phyloP scores from a whole-genome alignment of 2,888 invertebrate genomes.

The Phalangium opilio region DNA sequence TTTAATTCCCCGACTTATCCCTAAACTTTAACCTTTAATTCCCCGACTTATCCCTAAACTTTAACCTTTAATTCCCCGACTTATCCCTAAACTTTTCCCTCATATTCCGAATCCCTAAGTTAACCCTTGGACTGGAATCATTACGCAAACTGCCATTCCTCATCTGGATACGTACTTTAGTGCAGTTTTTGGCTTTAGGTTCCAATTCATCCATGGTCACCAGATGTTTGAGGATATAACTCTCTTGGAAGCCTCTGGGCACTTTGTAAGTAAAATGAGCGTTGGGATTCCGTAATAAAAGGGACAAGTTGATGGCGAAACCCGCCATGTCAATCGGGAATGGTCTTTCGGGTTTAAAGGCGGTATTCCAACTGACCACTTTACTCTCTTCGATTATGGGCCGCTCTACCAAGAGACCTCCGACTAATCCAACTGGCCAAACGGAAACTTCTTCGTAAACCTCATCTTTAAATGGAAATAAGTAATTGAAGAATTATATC shows the following conservation, averaged over 20 bases:
- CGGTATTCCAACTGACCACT: slow-evolving; percentile 67
- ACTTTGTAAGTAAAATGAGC: slow-evolving; percentile 69
- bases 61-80: no score
- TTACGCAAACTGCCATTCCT: no score
- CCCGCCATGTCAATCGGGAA: slow-evolving; percentile 99
- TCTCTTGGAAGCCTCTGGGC: slow-evolving; percentile 76
- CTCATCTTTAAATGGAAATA: slow-evolving; percentile 36
- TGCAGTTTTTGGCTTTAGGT: slow-evolving; percentile 76
- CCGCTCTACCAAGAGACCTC: slow-evolving; percentile 80
- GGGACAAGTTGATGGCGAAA: slow-evolving; percentile 66
- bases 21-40: no score
- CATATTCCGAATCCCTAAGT: no score
- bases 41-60: no score
- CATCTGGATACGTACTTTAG: slow-evolving; percentile 41
- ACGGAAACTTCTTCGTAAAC: slow-evolving; percentile 20
- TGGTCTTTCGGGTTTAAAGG: slow-evolving; percentile 46
- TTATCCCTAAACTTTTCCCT: no score
- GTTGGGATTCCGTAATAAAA: slow-evolving; percentile 52
- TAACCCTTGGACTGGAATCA: no score
- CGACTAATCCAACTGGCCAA: slow-evolving; percentile 76
- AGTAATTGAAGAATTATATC: no score
- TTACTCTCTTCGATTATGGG: slow-evolving; percentile 54
- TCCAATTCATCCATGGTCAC: slow-evolving; percentile 59
- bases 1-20: no score
- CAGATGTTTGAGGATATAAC: slow-evolving; percentile 60